Percentiles rank a stretch among this genome's conserved stretches.
Conservation (phyloP, 2,888 invertebrate genomes). For the Mesochorus sp. region DNA sequence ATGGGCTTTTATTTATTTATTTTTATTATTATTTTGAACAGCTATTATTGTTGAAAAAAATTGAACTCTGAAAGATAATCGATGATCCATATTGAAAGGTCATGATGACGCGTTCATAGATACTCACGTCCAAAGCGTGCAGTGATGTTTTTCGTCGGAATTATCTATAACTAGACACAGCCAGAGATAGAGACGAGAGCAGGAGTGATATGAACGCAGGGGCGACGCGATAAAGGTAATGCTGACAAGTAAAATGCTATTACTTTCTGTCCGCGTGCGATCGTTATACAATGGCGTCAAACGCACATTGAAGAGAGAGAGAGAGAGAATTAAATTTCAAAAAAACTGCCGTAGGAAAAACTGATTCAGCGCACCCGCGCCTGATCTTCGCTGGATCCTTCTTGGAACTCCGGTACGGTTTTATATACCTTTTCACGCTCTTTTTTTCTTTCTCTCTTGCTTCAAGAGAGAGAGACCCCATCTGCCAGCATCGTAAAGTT, state of each 20-base stretch:
- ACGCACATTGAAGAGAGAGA: background rate
- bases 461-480: constrained; percentile 12
- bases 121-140: no score
- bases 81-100: no score
- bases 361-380: constrained; percentile 16
- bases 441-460: background rate
- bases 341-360: background rate
- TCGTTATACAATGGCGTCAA: constrained; percentile 23
- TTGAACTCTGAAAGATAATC: no score
- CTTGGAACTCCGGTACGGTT: constrained; percentile 36
- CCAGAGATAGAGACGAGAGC: background rate
- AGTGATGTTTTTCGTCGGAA: no score
- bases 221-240: background rate
- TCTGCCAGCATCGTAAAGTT: constrained; percentile 43
- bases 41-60: no score
- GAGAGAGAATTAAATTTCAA: background rate
- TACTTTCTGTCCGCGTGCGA: constrained; percentile 18
- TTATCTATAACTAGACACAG: background rate
- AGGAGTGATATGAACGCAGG: constrained; percentile 17
- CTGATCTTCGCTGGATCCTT: constrained; percentile 45
- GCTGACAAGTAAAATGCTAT: constrained; percentile 44
- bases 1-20: no score
- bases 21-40: no score
- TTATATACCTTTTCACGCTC: constrained; percentile 11
- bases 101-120: no score